A percentile compares a stretch with the other conserved stretches of the same genome.
phyloP scores from a whole-genome alignment of 2,797 vertebrate species.

The Gymnopithys bicolor region DNA sequence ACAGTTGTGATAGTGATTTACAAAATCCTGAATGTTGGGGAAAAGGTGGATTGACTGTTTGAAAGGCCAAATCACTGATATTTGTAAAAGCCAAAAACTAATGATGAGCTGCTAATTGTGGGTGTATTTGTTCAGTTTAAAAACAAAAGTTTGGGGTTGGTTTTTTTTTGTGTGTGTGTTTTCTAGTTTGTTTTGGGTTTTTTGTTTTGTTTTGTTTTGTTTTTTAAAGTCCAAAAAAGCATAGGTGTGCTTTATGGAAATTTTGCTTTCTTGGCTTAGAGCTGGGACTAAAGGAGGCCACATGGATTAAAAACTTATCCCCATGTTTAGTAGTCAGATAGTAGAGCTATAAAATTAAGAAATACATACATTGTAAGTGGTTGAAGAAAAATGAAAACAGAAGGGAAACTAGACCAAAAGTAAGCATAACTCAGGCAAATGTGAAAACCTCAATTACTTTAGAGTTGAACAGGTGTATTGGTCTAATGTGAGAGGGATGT shows the following conservation, averaged over 20 bases:
- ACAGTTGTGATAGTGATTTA: not conserved
- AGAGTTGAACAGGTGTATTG: not conserved
- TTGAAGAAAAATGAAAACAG: not conserved
- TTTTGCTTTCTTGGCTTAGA: not conserved
- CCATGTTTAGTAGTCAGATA: not conserved
- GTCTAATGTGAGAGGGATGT: not conserved
- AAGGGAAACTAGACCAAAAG: not conserved
- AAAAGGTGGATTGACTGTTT: not conserved
- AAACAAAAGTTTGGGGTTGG: not conserved
- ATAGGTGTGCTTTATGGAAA: not conserved
- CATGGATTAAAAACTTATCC: not conserved
- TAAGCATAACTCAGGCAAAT: not conserved
- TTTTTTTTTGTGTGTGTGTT: not conserved
- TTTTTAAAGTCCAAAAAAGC: not conserved
- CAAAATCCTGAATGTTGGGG: not conserved
- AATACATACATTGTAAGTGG: accelerated
- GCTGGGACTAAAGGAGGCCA: not conserved
- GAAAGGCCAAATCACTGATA: not conserved
- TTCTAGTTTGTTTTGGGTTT: not conserved
- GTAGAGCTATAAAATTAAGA: not conserved
- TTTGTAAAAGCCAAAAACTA: not conserved
- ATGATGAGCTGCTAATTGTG: not conserved
- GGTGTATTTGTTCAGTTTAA: not conserved
- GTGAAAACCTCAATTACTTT: not conserved
- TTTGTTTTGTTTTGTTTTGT: not conserved